Conservation (phyloP, 2,113 vertebrate genomes). For the Turnix velox region DNA sequence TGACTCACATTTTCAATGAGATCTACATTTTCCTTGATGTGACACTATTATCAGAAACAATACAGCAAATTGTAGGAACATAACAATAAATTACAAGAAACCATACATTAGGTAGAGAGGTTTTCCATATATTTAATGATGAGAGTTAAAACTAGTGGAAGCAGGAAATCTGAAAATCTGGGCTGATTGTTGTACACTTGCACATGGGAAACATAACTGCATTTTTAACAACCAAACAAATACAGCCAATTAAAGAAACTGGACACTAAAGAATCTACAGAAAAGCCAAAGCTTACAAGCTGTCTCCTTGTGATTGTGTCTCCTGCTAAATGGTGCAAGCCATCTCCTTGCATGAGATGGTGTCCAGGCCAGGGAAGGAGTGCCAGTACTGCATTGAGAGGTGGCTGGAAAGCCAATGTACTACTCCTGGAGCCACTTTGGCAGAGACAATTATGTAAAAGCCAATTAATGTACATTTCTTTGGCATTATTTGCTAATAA, state of each 20-base stretch:
- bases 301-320: not conserved
- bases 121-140: not conserved
- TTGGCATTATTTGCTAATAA: not conserved
- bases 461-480: not conserved
- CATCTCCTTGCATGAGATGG: not conserved
- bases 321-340: no score
- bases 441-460: conserved; percentile 29
- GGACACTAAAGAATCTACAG: not conserved
- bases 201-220: not conserved
- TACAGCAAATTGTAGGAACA: not conserved
- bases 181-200: not conserved
- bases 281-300: not conserved
- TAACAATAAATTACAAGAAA: not conserved
- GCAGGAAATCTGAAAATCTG: not conserved
- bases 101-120: not conserved
- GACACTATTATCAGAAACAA: not conserved
- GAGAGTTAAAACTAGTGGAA: not conserved
- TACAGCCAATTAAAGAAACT: not conserved
- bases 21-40: not conserved
- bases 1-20: not conserved
- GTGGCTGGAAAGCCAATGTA: not conserved
- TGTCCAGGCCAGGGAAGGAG: not conserved
- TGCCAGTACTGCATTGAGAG: conserved; percentile 4
- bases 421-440: not conserved
- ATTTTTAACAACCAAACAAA: not conserved